Conservation (phyloP, 2,113 vertebrate species). For the Hassar affinis region DNA sequence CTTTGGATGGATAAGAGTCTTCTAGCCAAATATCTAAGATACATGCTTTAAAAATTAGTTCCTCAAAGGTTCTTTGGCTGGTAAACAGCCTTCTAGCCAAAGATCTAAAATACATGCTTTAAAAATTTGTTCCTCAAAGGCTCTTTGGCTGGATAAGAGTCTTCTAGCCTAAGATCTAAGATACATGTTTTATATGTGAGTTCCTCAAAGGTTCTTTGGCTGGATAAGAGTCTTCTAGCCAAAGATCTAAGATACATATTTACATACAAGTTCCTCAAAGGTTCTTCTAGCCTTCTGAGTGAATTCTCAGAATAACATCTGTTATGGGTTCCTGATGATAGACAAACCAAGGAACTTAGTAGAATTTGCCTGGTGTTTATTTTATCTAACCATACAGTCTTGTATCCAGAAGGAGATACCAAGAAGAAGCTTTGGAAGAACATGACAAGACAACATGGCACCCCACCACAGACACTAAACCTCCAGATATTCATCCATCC, state of each 20-base stretch:
- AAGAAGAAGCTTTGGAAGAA: not conserved
- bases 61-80: too few species aligned
- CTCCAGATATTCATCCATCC: constrained; percentile 3
- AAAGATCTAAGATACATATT: not conserved
- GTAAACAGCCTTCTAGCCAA: too few species aligned
- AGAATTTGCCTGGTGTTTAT: not conserved
- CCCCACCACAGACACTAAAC: constrained; percentile 10
- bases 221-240: too few species aligned
- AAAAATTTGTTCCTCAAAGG: too few species aligned
- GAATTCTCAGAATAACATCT: not conserved
- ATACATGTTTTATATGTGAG: too few species aligned
- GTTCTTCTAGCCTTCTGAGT: not conserved
- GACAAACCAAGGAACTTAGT: too few species aligned
- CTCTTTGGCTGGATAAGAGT: too few species aligned
- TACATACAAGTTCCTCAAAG: not conserved
- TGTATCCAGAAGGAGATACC: not conserved
- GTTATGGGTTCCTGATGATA: not conserved
- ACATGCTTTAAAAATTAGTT: too few species aligned
- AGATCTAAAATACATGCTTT: too few species aligned
- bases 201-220: too few species aligned
- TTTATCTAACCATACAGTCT: not conserved
- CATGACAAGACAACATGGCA: not conserved
- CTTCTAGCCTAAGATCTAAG: too few species aligned
- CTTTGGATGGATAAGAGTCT: not conserved
- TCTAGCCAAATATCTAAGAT: too few species aligned